These are phyloP conservation scores for Pedicia rivosa DNA, from an alignment of 2,888 invertebrate species.

Conservation along the genomic window DNA sequence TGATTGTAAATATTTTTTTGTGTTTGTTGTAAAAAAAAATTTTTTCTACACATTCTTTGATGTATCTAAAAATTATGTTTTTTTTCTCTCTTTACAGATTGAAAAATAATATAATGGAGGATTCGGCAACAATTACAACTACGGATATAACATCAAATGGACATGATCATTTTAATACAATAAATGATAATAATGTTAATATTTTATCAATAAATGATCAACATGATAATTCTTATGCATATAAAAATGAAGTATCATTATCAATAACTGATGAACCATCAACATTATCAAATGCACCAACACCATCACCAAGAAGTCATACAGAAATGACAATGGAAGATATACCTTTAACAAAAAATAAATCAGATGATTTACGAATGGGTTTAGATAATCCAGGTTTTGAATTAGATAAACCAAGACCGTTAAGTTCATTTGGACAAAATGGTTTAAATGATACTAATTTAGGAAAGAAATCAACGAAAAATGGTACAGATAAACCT, in stretches of 20 bases:
- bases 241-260: conserved; percentile 14
- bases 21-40: too few species aligned
- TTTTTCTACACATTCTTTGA: too few species aligned
- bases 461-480: conserved; percentile 7
- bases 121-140: too few species aligned
- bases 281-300: conserved; percentile 11
- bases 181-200: too few species aligned
- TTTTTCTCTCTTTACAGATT: too few species aligned
- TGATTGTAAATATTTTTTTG: too few species aligned
- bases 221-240: conserved; percentile 12
- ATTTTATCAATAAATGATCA: not conserved
- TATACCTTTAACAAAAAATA: conserved; percentile 11
- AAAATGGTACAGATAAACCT: conserved; percentile 11
- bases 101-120: too few species aligned
- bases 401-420: conserved; percentile 12
- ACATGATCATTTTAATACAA: too few species aligned
- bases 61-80: too few species aligned
- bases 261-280: conserved; percentile 14
- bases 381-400: conserved; percentile 14
- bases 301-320: conserved; percentile 14
- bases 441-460: conserved; percentile 12
- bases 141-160: too few species aligned
- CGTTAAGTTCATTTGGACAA: conserved; percentile 14
- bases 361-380: conserved; percentile 12
- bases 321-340: conserved; percentile 11